Percentiles rank a stretch among this genome's conserved stretches.
Conservation (phyloP, 2,888 invertebrate genomes). For the Cephus pulcher region DNA sequence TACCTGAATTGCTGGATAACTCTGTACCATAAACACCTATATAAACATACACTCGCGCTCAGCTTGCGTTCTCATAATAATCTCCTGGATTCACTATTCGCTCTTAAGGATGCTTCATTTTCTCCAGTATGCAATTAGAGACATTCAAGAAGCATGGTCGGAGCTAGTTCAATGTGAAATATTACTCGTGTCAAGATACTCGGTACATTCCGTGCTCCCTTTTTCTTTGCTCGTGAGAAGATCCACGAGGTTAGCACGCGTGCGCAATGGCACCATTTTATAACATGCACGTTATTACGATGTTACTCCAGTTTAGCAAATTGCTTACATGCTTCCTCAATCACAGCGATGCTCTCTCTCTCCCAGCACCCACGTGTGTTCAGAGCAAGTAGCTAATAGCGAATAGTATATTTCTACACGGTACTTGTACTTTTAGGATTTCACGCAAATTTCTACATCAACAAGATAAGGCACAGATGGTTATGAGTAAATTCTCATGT, state of each 20-base stretch:
- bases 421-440: constrained; percentile 20
- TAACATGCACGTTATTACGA: constrained; percentile 32
- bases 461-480: background rate
- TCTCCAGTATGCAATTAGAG: background rate
- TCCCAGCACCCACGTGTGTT: constrained; percentile 36
- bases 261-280: background rate
- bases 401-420: background rate
- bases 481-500: background rate
- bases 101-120: background rate
- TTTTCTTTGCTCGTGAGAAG: background rate
- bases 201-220: background rate
- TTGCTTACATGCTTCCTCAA: constrained; percentile 42
- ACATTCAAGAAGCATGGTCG: background rate
- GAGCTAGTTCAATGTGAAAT: background rate
- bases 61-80: background rate
- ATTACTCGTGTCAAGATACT: background rate
- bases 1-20: background rate
- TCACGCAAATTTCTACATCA: background rate
- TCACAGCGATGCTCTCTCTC: constrained; percentile 37
- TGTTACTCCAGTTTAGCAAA: constrained; percentile 45
- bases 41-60: background rate
- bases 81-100: background rate
- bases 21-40: background rate
- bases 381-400: background rate
- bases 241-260: background rate